Base-by-base conservation (phyloP, 2,113 vertebrate genomes). In the Cyprinodon tularosa region DNA sequence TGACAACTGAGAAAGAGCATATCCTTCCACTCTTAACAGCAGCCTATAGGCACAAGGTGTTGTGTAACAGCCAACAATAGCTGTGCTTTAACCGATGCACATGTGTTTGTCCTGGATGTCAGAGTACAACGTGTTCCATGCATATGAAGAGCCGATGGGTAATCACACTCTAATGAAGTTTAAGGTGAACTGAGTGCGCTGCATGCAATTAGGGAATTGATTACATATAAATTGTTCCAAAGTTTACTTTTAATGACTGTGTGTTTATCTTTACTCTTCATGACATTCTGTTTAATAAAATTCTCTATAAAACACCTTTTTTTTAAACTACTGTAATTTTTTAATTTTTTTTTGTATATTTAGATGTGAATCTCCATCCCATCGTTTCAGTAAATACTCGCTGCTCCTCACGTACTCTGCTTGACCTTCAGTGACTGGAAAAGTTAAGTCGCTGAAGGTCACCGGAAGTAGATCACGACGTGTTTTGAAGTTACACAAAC, bases 381-480 rank as follows among this genome's bases (percentile, higher is more conserved):
- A 9, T 39, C 7, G 15, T 36, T 20, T 3, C 45, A 68, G 76
- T 38, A 39, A 63, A 4, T 62, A 88, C 87, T 37, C 57, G 80
- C 85, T 1, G 60, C 57, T 62, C 64, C 84, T 89, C 91, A 92
- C 84, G 89, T 91, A 91, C 61, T 36, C 89, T 1, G 17, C n/a
- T 36, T 74, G 15, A n/a, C 44, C 63, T 57, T n/a, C 22, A 40
- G 10, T 3, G 60, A 22, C 40, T n/a, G 57, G 3, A 13, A 2
- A 36, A 2, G 9, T 66, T 0, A 74, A 14, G 39, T 44, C 37
- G n/a, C n/a, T 42, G 47, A 64, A 59, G 36, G 20, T 7, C 0
- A 71, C 71, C 2, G n/a, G 66, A 80, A 83, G n/a, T 3, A 2
- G 3, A 5, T 0, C 1, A 1, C 15, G 1, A 0, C 0, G 0